Base-by-base conservation (phyloP, 2,888 invertebrate species). In the Serripes groenlandicus region DNA sequence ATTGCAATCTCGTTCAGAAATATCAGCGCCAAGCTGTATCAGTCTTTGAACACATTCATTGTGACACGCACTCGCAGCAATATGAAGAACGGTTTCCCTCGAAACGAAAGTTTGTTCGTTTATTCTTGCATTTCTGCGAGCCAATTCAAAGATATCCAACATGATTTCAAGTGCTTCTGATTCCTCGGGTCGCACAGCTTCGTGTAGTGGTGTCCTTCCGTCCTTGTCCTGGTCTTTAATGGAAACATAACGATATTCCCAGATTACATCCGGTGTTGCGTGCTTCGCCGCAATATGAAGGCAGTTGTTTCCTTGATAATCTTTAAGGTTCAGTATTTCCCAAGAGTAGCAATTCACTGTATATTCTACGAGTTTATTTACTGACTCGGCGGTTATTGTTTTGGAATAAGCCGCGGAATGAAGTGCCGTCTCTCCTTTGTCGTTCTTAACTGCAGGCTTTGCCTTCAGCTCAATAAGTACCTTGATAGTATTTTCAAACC, bases 331-430 rank as follows among this genome's bases (percentile, higher is more conserved):
- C 3, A 93, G 87, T 75, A 92, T 87, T 23, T 93, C 91, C 92
- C 92, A 93, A 37, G 91, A 90, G 78, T 91, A 92, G 0, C 90
- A 87, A 75, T 92, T 93, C 66, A 93, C 91, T 62, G 91, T 89
- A 60, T 90, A 88, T 18, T 91, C 88, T 28, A 93, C 88, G 7
- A 93, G 72, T 32, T 60, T 71, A 21, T 85, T 75, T 9, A 92
- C 90, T 9, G 88, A 74, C 84, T 76, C 91, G 80, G 81, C 68
- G 3, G 66, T 77, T 0, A 89, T 88, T 4, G 75, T 62, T n/a
- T 78, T 70, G 0, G 92, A 91, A 34, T 75, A 78, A 15, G 87
- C 89, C 1, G 91, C 91, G 21, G 89, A 87, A 75, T 93, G 93
- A 3, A 93, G 88, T 3, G 90, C 86, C 0, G 92, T 93, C 74